phyloP scores from a whole-genome alignment of 2,797 vertebrate species.

The Sternotherus odoratus region DNA sequence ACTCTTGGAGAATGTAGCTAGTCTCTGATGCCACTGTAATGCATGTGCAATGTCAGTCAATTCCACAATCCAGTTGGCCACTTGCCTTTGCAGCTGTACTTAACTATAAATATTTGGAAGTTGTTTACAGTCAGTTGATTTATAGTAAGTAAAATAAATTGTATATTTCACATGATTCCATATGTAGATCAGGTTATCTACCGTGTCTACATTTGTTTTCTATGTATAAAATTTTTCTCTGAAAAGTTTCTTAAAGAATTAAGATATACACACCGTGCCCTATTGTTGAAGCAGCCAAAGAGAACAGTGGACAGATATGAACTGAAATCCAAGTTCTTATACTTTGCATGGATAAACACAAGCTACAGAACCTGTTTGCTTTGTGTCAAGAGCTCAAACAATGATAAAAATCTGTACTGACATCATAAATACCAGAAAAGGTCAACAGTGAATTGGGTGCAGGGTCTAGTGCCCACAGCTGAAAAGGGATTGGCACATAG shows the following conservation, averaged over 20 bases:
- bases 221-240: not conserved
- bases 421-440: constrained; percentile 82
- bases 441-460: constrained; percentile 68
- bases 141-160: not conserved
- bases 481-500: constrained; percentile 52
- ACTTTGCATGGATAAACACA: constrained; percentile 54
- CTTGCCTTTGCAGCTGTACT: not conserved
- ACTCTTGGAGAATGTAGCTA: not conserved
- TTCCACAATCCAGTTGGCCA: not conserved
- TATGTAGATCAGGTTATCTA: not conserved
- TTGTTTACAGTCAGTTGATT: not conserved
- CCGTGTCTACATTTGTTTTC: not conserved
- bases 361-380: constrained; percentile 69
- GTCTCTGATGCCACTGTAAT: not conserved
- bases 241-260: not conserved
- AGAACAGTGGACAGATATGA: constrained; percentile 33
- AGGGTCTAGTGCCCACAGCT: constrained; percentile 46
- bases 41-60: not conserved
- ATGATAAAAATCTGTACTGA: constrained; percentile 71
- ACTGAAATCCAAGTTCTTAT: constrained; percentile 42
- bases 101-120: not conserved
- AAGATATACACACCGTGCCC: not conserved
- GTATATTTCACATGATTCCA: constrained; percentile 7
- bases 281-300: not conserved
- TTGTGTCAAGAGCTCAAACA: constrained; percentile 74